Base-by-base conservation (phyloP, 2,888 invertebrate genomes). In the Lordiphosa andalusiaca region DNA sequence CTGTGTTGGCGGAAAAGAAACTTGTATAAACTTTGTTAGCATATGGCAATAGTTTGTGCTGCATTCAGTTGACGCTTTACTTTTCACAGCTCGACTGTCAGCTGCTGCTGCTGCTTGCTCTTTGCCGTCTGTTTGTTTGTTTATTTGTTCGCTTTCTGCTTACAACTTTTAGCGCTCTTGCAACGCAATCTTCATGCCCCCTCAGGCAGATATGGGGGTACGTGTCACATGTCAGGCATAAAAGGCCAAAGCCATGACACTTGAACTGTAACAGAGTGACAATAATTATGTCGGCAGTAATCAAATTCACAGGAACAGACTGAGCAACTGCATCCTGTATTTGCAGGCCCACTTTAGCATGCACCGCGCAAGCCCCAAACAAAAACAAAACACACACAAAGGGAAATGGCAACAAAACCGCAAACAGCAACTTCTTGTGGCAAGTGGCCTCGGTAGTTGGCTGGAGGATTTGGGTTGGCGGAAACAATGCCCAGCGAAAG, bases 201-300 rank as follows among this genome's bases (percentile, higher is more conserved):
- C n/a, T 12, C 30, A 23, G 38, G 37, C 19, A 33, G 12, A 44
- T 19, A 49, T 33, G 16, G n/a, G 23, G 6, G 59, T 35, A 16
- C 61, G 59, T 53, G 73, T 41, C 53, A 54, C 60, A 67, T 63
- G 67, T 56, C 70, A 61, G 53, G 58, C 33, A 48, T 53, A 56
- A 70, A 67, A 58, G 71, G 66, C 66, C 62, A 71, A 51, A 51
- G 42, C 62, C 54, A 48, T 35, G 54, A 40, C 23, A 41, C 54
- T 48, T 25, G 37, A 49, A 47, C 63, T 42, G 39, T 50, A 63
- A 53, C 52, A 63, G 55, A 55, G 66, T 75, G 75, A 75, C 71
- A 77, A 73, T 77, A 77, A 75, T 75, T 77, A 77, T 73, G 69
- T 56, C 58, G 66, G 61, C 59, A 58, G 71, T 77, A 75, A 75